Conservation (phyloP, 2,113 vertebrate species). For the Poeciliopsis turrubarensis region DNA sequence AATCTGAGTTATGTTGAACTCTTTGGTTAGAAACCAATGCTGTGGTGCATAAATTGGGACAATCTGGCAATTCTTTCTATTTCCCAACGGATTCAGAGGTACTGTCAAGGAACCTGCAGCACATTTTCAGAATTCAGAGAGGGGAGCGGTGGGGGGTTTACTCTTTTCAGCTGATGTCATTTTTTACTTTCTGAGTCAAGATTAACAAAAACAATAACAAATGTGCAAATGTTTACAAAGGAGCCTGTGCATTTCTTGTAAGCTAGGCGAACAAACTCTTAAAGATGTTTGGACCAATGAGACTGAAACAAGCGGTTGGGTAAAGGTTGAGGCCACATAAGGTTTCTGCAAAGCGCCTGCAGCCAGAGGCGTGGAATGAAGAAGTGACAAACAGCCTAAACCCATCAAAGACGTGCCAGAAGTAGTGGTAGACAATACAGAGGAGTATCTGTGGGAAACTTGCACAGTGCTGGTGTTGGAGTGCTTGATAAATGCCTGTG, state of each 20-base stretch:
- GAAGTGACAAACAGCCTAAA: slow-evolving; percentile 17
- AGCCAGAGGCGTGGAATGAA: slow-evolving; percentile 22
- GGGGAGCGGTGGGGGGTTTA: too few species aligned
- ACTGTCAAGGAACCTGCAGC: too few species aligned
- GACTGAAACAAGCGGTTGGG: neutral
- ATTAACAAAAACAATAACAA: too few species aligned
- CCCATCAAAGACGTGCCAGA: slow-evolving; percentile 18
- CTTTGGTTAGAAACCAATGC: neutral
- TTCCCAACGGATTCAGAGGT: neutral
- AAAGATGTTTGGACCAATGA: neutral
- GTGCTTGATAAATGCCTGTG: slow-evolving; percentile 39
- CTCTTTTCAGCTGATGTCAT: too few species aligned
- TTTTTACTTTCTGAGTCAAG: too few species aligned
- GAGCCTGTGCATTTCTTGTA: neutral
- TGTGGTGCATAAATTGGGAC: neutral
- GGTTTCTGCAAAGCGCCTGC: slow-evolving; percentile 26
- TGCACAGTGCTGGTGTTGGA: slow-evolving; percentile 10
- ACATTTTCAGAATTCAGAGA: too few species aligned
- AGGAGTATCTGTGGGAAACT: slow-evolving; percentile 53
- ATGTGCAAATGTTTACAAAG: neutral
- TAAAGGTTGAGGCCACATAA: neutral
- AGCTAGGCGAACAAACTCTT: neutral
- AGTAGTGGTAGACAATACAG: slow-evolving; percentile 16
- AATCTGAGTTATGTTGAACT: neutral
- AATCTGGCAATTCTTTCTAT: neutral